These are phyloP conservation scores for Eciton burchellii DNA, from an alignment of 1,140 invertebrate genomes.

Conservation along the genomic window DNA sequence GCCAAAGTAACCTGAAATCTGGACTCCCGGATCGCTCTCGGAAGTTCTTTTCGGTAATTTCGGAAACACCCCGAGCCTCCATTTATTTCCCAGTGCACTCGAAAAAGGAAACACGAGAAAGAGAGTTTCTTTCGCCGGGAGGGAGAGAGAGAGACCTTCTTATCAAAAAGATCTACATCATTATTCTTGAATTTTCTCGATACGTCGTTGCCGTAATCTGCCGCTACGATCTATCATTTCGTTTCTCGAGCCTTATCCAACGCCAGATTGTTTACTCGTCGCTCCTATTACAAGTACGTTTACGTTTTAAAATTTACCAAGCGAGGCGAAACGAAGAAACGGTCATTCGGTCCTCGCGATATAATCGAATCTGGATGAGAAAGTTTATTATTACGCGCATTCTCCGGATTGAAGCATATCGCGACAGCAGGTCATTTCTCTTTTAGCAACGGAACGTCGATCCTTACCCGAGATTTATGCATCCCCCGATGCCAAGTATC, in stretches of 20 bases:
- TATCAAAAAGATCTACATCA: conserved; percentile 23
- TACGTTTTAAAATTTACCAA: not conserved
- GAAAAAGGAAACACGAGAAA: conserved; percentile 36
- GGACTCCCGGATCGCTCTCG: conserved; percentile 16
- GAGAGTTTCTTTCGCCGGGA: conserved; percentile 44
- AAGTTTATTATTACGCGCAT: conserved; percentile 45
- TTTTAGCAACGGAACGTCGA: conserved; percentile 44
- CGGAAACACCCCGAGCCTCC: conserved; percentile 48
- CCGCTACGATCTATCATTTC: not conserved
- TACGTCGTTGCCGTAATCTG: conserved; percentile 23
- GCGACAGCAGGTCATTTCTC: conserved; percentile 44
- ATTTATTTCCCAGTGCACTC: conserved; percentile 33
- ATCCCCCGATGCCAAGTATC: conserved; percentile 44
- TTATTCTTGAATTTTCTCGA: conserved; percentile 36
- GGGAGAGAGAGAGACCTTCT: conserved; percentile 15
- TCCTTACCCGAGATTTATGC: conserved; percentile 61
- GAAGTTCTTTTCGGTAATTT: conserved; percentile 63
- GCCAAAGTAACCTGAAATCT: conserved; percentile 62
- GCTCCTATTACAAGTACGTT: not conserved
- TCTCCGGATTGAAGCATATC: conserved; percentile 25
- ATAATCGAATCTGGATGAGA: not conserved
- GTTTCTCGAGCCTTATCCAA: too few species aligned
- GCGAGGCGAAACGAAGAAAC: not conserved
- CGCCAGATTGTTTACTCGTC: not conserved
- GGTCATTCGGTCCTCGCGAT: not conserved